A percentile compares a stretch with the other conserved stretches of the same genome.
These are phyloP conservation scores for Galaxias olidus DNA, from an alignment of 2,797 vertebrate genomes.

Conservation along the genomic window DNA sequence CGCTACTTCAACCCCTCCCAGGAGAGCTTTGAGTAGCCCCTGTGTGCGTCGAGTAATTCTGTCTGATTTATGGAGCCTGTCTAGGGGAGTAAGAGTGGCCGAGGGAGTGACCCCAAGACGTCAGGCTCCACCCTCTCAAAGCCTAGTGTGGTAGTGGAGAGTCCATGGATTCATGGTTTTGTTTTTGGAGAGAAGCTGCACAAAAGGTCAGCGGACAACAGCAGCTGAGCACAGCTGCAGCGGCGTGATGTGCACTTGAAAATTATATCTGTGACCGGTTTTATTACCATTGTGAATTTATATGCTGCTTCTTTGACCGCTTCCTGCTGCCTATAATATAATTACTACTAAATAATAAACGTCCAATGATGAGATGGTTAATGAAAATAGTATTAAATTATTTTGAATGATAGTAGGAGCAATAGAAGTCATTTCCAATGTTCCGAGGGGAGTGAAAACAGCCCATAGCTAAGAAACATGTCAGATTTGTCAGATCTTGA, in stretches of 20 bases:
- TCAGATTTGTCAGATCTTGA: too few relatives aligned
- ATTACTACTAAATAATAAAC: too few relatives aligned
- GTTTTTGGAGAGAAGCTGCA: not conserved
- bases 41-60: slow-evolving; percentile 10
- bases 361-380: too few relatives aligned
- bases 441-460: too few relatives aligned
- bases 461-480: too few relatives aligned
- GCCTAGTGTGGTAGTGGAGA: not conserved
- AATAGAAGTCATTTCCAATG: too few relatives aligned
- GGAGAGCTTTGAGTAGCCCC: not conserved
- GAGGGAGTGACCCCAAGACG: slow-evolving; percentile 4
- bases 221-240: not conserved
- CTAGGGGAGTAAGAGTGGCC: slow-evolving; percentile 22
- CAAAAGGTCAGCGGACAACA: not conserved
- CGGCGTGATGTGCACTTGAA: not conserved
- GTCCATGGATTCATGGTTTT: not conserved
- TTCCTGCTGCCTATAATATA: too few relatives aligned
- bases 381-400: too few relatives aligned
- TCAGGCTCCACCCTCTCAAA: slow-evolving; percentile 5
- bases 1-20: not conserved
- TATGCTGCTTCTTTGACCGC: too few relatives aligned
- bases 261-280: not conserved
- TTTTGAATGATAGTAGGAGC: too few relatives aligned
- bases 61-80: slow-evolving; percentile 31
- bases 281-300: too few relatives aligned